phyloP scores from a whole-genome alignment of 2,797 vertebrate genomes.

The Atherinosoma microstoma region DNA sequence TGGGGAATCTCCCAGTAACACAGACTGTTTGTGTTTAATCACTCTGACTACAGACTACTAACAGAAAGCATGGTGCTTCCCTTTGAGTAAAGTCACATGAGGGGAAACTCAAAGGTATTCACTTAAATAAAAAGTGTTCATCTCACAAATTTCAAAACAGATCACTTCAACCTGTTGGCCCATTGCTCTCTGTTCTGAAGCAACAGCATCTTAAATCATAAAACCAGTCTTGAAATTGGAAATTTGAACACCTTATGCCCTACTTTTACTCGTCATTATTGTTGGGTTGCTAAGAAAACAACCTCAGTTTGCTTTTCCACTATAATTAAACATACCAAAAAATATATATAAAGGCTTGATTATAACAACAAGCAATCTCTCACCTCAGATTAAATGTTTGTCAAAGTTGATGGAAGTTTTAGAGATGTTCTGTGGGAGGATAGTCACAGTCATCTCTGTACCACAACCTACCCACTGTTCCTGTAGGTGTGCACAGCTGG shows the following conservation, averaged over 20 bases:
- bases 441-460: conserved; percentile 56
- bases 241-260: neutral
- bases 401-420: conserved; percentile 47
- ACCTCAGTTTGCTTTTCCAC: neutral
- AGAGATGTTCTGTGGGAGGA: conserved; percentile 45
- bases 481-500: conserved; percentile 52
- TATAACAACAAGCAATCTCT: neutral
- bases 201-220: neutral
- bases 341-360: neutral
- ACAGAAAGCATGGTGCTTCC: conserved; percentile 54
- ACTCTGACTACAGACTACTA: conserved; percentile 8
- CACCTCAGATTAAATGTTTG: conserved; percentile 18
- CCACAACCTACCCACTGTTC: conserved; percentile 62
- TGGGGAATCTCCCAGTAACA: conserved; percentile 67
- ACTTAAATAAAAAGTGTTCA: neutral
- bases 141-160: neutral
- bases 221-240: neutral
- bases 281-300: neutral
- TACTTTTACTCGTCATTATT: neutral
- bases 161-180: neutral
- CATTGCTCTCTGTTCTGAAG: neutral
- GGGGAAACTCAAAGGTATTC: conserved; percentile 13
- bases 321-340: neutral
- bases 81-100: conserved; percentile 27
- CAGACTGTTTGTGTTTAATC: conserved; percentile 22